Evolutionary conservation across 2,113 vertebrate genomes (phyloP).

Genomic region (Poicephalus meyeri): DNA sequence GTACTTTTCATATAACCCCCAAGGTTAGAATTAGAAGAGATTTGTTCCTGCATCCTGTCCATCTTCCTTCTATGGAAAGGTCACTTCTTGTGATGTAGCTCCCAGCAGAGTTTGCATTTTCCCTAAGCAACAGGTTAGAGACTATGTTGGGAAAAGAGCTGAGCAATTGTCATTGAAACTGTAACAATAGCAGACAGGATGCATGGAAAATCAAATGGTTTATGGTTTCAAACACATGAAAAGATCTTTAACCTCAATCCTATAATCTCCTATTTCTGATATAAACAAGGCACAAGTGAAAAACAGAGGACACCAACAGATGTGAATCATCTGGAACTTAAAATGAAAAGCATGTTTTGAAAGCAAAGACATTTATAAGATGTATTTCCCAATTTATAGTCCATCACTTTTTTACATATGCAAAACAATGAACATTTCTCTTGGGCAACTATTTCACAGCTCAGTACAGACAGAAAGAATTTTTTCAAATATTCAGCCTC

Average conservation of each 20-base stretch:
- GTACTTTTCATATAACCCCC: background rate
- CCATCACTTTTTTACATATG: background rate
- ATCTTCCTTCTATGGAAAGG: background rate
- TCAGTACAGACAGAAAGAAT: background rate
- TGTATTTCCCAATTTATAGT: background rate
- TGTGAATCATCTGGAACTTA: background rate
- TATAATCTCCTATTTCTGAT: background rate
- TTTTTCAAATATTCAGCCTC: constrained; percentile 17
- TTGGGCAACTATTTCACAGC: background rate
- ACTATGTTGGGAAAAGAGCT: background rate
- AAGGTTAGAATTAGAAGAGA: background rate
- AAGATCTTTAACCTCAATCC: background rate
- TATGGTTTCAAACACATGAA: background rate
- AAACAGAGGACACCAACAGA: background rate
- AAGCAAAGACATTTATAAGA: background rate
- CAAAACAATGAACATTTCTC: constrained; percentile 32
- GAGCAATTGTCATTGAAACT: background rate
- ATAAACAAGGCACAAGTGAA: background rate
- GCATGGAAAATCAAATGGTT: background rate
- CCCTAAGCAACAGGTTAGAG: background rate
- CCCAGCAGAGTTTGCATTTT: background rate
- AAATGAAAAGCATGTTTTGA: background rate
- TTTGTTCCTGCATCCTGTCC: background rate
- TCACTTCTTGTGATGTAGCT: background rate
- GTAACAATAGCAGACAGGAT: background rate